Evolutionary conservation across 2,113 vertebrate species (phyloP), one percentile per base, ranked within the genome.

Genomic region (Acrocephalus kingi): DNA sequence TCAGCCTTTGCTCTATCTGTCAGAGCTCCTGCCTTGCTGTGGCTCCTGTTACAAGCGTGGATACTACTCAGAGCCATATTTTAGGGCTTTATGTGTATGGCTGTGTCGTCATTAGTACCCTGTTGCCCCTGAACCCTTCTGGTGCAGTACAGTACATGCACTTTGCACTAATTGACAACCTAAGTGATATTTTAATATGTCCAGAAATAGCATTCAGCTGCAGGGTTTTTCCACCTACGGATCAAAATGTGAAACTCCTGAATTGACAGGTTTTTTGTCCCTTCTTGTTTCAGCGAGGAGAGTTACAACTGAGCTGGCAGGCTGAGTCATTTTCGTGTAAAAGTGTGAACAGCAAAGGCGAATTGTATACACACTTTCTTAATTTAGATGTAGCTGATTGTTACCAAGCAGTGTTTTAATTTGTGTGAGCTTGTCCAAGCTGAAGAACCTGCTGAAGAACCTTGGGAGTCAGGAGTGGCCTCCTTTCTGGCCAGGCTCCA

Each of bases 1-100:
- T 79, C 52, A 82, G 35, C 52, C 43, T 67, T 67, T 58, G 21
- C 21, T 45, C 19, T 0, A 1, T 67, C 31, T 1, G 0, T 28
- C 19, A 22, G 51, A 61, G 28, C 15, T 22, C 15, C 9, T 77
- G 59, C 41, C 41, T 43, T 39, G 20, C 80, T 75, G 41, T 39
- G 30, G 21, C 24, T 54, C 41, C 12, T 46, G 9, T 67, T 54
- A 27, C 1, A 5, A 62, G 21, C 0, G 0, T 30, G 43, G 35
- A 27, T 11, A 2, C 33, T 61, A 15, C 20, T 87, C 18, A 33
- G 49, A 46, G 27, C 17, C n/a, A 5, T 55, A 4, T 64, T 90
- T 79, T 64, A n/a, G 31, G 28, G 45, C 10, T 17, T 72, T 45
- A 16, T 22, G 4, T 69, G 7, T 64, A 4, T 56, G 14, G 7